Conservation (phyloP, 2,797 vertebrate genomes). For the Semaprochilodus insignis region DNA sequence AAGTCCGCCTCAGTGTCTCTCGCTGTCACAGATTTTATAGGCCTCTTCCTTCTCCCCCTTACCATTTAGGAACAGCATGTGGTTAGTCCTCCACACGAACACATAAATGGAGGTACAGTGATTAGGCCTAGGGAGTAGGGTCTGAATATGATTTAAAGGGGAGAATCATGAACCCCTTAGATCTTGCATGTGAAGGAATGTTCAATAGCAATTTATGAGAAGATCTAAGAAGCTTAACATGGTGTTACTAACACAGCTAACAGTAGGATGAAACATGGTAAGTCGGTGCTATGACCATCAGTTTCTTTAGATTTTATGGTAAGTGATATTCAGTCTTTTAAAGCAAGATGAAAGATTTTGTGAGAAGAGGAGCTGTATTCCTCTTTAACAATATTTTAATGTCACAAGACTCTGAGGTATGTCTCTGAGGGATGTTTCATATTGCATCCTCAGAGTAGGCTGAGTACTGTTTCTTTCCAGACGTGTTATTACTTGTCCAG, state of each 20-base stretch:
- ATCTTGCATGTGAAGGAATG: not conserved
- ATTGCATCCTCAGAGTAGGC: constrained; percentile 34
- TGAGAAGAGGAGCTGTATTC: not conserved
- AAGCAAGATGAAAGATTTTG: not conserved
- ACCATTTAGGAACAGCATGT: too few relatives aligned
- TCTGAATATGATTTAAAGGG: not conserved
- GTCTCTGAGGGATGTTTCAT: constrained; percentile 28
- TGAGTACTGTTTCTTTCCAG: constrained; percentile 29
- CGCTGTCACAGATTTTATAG: too few relatives aligned
- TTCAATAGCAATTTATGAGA: not conserved
- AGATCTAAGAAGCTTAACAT: not conserved
- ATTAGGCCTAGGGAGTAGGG: too few relatives aligned
- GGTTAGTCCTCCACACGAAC: too few relatives aligned
- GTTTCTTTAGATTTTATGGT: not conserved
- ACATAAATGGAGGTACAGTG: too few relatives aligned
- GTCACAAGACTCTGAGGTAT: constrained; percentile 3
- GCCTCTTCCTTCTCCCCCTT: too few relatives aligned
- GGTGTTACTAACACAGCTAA: not conserved
- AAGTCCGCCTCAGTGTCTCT: too few relatives aligned
- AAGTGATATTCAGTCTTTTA: not conserved
- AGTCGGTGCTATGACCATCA: not conserved
- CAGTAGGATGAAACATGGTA: not conserved
- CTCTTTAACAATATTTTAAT: constrained; percentile 15
- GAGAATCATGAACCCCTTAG: not conserved
- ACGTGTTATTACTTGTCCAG: constrained; percentile 42